Evolutionary conservation across 2,797 vertebrate species (phyloP).

Genomic region (Rhodeus uyekii): DNA sequence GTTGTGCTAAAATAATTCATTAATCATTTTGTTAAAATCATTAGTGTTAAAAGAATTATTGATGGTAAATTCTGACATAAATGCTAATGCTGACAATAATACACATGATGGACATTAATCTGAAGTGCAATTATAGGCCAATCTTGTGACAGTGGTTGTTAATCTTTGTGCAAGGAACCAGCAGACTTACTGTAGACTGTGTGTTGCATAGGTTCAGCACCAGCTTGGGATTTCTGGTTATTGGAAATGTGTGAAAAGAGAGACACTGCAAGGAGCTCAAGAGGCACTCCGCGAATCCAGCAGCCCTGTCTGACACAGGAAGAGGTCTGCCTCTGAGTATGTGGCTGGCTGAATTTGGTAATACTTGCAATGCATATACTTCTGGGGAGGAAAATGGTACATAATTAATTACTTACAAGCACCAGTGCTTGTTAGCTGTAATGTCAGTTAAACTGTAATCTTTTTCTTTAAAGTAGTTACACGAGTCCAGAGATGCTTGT

Average conservation of each 20-base stretch:
- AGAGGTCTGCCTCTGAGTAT: neutral
- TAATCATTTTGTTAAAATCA: neutral
- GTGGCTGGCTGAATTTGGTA: neutral
- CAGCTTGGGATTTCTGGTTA: conserved; percentile 86
- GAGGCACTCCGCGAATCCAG: conserved; percentile 83
- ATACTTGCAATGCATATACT: neutral
- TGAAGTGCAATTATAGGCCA: neutral
- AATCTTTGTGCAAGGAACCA: neutral
- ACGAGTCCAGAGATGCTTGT: neutral
- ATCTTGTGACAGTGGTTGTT: conserved; percentile 2
- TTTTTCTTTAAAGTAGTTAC: conserved; percentile 35
- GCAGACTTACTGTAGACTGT: conserved; percentile 8
- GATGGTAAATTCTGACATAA: neutral
- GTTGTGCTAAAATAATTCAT: neutral
- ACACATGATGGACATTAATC: neutral
- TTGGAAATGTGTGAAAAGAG: conserved; percentile 96
- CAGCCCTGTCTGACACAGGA: conserved; percentile 71
- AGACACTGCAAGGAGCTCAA: conserved; percentile 90
- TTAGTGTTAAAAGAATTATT: neutral
- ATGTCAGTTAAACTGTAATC: neutral
- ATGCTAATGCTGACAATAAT: neutral
- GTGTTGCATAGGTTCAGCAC: conserved; percentile 81
- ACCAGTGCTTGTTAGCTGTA: neutral
- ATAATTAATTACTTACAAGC: neutral
- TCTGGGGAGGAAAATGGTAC: neutral